These are phyloP conservation scores for Pachyuromys duprasi DNA, from an alignment of 2,797 vertebrate genomes.

Conservation along the genomic window DNA sequence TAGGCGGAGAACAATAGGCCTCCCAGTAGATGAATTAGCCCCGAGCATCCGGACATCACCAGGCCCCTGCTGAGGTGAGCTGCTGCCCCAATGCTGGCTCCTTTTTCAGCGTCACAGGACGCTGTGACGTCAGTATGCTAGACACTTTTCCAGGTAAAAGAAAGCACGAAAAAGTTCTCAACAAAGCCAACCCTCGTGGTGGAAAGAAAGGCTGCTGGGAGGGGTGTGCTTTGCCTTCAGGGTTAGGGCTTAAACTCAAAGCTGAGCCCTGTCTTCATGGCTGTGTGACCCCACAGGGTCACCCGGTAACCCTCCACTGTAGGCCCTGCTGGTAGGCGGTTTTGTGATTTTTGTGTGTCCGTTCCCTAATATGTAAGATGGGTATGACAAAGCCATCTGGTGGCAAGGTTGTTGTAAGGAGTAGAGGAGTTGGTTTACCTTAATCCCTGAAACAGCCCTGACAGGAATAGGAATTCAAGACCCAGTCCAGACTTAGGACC, in stretches of 20 bases:
- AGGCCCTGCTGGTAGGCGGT: neutral
- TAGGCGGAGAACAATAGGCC: neutral
- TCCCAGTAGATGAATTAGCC: neutral
- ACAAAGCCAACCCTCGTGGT: neutral
- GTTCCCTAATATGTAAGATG: constrained; percentile 37
- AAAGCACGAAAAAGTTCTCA: neutral
- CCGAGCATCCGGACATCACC: neutral
- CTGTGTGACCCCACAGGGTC: neutral
- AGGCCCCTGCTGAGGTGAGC: neutral
- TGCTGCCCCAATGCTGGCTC: neutral
- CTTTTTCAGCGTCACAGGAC: neutral
- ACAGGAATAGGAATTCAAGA: neutral
- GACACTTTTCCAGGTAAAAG: constrained; percentile 11
- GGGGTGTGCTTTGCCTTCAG: neutral
- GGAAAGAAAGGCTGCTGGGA: constrained; percentile 5
- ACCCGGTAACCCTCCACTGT: neutral
- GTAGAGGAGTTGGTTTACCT: neutral
- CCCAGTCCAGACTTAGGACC: neutral
- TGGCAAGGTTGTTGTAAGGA: neutral
- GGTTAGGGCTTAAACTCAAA: neutral
- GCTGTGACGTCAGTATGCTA: neutral
- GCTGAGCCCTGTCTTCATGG: neutral
- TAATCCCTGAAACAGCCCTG: neutral
- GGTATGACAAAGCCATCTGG: neutral
- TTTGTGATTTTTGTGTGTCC: constrained; percentile 26